Base-by-base conservation (phyloP, 2,797 vertebrate species). In the Lepus townsendii region DNA sequence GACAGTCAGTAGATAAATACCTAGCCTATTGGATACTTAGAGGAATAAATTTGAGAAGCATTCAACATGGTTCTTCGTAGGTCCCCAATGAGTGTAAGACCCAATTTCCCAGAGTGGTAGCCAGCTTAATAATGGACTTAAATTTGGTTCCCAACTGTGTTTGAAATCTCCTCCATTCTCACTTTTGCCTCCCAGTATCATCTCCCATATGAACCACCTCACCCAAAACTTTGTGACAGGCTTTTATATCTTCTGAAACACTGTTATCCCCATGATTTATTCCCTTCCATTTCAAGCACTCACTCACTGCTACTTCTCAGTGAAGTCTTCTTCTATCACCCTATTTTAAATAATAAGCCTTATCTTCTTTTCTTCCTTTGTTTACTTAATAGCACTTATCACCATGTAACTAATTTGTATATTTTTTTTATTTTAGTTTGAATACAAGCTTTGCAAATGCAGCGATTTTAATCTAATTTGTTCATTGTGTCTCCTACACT, bases 371-470 rank as follows among this genome's bases (percentile, higher is more conserved):
- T 7, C 32, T 83, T 76, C 30, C 32, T 73, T 71, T n/a, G 42
- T 52, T 79, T 75, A 60, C 75, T 65, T 42, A 77, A 62, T 27
- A 68, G 16, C 10, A 80, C 8, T 62, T 57, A 65, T 5, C 26
- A 76, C 32, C 52, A 65, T 27, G 12, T 60, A 76, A 83, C 14
- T 50, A 54, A 60, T 35, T 71, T 7, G 17, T n/a, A 1, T 88
- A 57, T 19, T 93, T 76, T 77, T 86, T 60, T 50, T 90, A 92
- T 83, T 94, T 91, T 63, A 79, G 20, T 22, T 65, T 85, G 27
- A 72, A 79, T 11, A 17, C 47, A 66, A 63, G n/a, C 22, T 85
- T 50, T 3, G 30, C 12, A 19, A 76, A 62, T 32, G 32, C 13
- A 76, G 12, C n/a, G 19, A 76, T 80, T 86, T 93, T 69, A 91